Percentiles rank a stretch among this genome's conserved stretches.
Conservation (phyloP, 2,797 vertebrate species). For the Scolopax rusticola region DNA sequence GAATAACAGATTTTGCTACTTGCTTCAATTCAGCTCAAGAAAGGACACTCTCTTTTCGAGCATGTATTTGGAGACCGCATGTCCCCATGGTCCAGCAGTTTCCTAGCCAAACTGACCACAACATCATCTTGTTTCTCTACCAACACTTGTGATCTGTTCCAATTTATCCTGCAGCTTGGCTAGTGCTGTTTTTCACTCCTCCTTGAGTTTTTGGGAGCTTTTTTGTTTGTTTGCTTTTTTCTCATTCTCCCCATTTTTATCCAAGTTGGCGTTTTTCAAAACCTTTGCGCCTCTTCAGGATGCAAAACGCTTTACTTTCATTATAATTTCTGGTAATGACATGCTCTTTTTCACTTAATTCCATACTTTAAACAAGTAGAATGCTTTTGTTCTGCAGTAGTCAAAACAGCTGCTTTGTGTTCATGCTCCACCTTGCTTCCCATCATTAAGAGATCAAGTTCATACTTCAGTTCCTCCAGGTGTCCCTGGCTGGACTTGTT, state of each 20-base stretch:
- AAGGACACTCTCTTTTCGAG: neutral
- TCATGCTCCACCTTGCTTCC: neutral
- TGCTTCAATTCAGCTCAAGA: neutral
- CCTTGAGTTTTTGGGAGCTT: neutral
- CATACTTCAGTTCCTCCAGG: neutral
- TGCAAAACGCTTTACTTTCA: neutral
- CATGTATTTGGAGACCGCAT: rapidly evolving
- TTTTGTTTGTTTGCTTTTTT: neutral
- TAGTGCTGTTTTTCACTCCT: neutral
- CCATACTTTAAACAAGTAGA: neutral
- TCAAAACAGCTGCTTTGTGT: neutral
- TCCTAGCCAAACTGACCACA: neutral
- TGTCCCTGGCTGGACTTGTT: too few species aligned
- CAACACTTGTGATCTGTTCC: neutral
- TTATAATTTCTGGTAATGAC: neutral
- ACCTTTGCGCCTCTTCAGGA: neutral
- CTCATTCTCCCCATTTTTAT: neutral
- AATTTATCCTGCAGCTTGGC: neutral
- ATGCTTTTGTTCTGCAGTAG: neutral
- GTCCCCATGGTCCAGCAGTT: neutral
- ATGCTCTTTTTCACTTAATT: neutral
- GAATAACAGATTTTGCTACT: neutral
- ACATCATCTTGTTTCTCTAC: neutral
- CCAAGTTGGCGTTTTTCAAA: neutral
- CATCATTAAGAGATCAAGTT: rapidly evolving